These are phyloP conservation scores for Rhea americana DNA, from an alignment of 2,113 vertebrate species.

Conservation along the genomic window DNA sequence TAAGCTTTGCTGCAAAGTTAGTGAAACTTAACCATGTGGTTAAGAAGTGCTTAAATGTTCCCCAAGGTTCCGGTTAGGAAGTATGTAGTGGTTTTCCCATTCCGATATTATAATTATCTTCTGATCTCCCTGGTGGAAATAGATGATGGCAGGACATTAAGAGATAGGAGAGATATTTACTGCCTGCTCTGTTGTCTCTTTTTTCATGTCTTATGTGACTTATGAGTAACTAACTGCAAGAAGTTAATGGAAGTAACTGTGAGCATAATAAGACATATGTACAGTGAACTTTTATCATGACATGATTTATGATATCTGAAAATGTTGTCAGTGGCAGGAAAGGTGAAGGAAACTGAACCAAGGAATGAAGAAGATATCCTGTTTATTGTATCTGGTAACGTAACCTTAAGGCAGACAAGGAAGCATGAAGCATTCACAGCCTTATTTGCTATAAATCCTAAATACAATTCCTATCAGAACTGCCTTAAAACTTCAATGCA, in stretches of 20 bases:
- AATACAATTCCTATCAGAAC: not conserved
- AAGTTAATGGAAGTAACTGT: not conserved
- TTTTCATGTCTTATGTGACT: not conserved
- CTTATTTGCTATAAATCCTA: not conserved
- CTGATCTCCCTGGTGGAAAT: not conserved
- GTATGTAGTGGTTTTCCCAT: not conserved
- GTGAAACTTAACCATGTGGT: not conserved
- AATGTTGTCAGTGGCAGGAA: not conserved
- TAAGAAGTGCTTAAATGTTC: slow-evolving; percentile 35
- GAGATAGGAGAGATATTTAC: not conserved
- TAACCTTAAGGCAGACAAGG: slow-evolving; percentile 5
- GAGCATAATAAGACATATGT: not conserved
- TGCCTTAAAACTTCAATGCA: not conserved
- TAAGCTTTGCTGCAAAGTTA: slow-evolving; percentile 24
- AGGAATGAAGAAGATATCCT: not conserved
- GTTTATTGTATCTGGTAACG: not conserved
- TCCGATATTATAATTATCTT: slow-evolving; percentile 14
- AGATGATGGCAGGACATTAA: not conserved
- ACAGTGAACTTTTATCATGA: not conserved
- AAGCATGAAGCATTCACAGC: not conserved
- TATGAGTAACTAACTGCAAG: not conserved
- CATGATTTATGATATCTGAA: slow-evolving; percentile 12
- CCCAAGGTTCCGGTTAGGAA: slow-evolving; percentile 9
- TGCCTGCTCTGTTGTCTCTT: not conserved
- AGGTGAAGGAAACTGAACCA: not conserved